These are phyloP conservation scores for Sebastes hubbsi DNA, from an alignment of 2,797 vertebrate species.

Conservation along the genomic window DNA sequence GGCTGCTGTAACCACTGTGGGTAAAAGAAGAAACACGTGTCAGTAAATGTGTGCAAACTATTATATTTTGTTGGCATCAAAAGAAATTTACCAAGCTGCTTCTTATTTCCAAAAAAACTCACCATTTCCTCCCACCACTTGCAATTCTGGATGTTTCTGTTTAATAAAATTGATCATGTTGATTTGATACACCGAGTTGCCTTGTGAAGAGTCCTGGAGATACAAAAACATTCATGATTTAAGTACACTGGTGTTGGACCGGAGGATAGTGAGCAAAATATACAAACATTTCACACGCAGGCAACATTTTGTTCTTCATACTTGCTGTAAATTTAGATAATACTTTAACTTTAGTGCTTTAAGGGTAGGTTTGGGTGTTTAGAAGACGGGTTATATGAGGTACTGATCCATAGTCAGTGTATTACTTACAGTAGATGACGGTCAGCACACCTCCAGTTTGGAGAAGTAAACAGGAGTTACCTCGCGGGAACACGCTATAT, in stretches of 20 bases:
- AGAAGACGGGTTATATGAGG: fast-evolving
- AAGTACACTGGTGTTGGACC: not conserved
- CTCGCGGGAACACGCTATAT: no score
- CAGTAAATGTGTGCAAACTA: not conserved
- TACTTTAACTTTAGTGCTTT: not conserved
- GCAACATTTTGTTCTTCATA: no score
- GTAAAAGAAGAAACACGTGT: fast-evolving
- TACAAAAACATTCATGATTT: not conserved
- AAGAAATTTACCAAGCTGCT: not conserved
- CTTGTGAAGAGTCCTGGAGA: constrained; percentile 91
- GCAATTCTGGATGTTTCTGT: constrained; percentile 89
- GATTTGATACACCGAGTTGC: constrained; percentile 93
- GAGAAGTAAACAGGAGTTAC: no score
- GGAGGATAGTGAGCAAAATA: not conserved
- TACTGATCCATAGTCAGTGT: no score
- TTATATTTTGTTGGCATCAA: not conserved
- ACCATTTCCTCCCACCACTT: constrained; percentile 93
- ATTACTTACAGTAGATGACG: no score
- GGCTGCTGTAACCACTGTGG: constrained; percentile 91
- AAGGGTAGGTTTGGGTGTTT: no score
- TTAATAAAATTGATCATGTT: constrained; percentile 92
- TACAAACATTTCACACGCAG: not conserved
- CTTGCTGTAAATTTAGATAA: not conserved
- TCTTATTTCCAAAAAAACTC: constrained; percentile 58
- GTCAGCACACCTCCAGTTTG: no score